Evolutionary conservation across 2,797 vertebrate species (phyloP), one percentile per base, ranked within the genome.

Genomic region (Anolis apletophallus): DNA sequence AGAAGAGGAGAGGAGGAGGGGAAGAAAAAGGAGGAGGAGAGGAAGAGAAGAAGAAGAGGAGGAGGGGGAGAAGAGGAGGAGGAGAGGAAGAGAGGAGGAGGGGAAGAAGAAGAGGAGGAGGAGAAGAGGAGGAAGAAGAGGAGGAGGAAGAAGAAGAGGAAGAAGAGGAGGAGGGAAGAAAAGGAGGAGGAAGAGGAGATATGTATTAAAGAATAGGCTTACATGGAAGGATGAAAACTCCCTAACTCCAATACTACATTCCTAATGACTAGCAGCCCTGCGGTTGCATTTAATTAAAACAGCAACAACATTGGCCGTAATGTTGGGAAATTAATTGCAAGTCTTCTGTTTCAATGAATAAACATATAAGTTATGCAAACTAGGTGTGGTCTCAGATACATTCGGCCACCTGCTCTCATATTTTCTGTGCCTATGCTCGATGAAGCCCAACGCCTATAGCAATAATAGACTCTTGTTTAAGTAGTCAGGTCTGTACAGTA

Each of bases 401-500:
- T 50, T 26, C 46, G 61, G 23, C 11, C 29, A 11, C 26, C 26
- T 64, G 77, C 23, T 16, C 55, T 54, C 54, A 57, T 36, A 46
- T 32, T 74, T 17, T 29, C 55, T 46, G 36, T 55, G 32, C 55
- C 46, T 46, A 0, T 76, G 21, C 0, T 1, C 50, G 54, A 75
- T 3, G 13, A 0, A 76, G 72, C 32, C 11, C 40, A 13, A 52
- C 23, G 3, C 4, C 0, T 76, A 7, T 1, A 0, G 0, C 0
- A 0, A 2, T 0, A 2, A 19, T 5, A 23, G 3, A 64, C 32
- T 0, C 0, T 68, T 78, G 21, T 75, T 14, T 68, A 19, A 5
- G 85, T 26, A 90, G 26, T 1, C 0, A 17, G 1, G 0, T 7
- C 83, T 19, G 0, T 0, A 32, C 3, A 1, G 0, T 1, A 0